phyloP scores from a whole-genome alignment of 1,140 invertebrate species.

The Brachionus rotundiformis region DNA sequence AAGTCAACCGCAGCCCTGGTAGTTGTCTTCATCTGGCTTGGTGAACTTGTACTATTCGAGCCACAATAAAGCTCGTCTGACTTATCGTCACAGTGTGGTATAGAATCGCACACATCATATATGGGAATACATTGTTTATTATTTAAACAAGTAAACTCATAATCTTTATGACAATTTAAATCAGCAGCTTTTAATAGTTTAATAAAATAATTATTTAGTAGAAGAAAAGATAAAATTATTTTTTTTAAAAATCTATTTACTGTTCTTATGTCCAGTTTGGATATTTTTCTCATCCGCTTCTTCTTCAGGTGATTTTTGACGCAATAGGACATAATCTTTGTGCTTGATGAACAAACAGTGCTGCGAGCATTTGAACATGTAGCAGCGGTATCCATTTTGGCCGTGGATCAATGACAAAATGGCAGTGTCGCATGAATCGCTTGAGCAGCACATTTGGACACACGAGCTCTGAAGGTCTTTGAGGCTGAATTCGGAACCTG shows the following conservation, averaged over 20 bases:
- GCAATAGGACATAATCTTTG: conserved; percentile 24
- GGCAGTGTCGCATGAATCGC: conserved; percentile 3
- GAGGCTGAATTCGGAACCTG: neutral
- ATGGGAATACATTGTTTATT: conserved; percentile 30
- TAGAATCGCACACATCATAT: conserved; percentile 44
- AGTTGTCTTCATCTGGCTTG: neutral
- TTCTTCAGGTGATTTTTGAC: conserved; percentile 19
- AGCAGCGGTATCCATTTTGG: conserved; percentile 34
- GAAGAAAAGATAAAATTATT: neutral
- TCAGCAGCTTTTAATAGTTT: neutral
- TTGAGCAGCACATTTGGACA: conserved; percentile 24
- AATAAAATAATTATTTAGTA: neutral
- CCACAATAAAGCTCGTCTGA: conserved; percentile 32
- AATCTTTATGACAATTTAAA: conserved; percentile 25
- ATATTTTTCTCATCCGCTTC: neutral
- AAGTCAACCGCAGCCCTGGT: neutral
- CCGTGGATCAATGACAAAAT: neutral
- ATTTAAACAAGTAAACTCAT: conserved; percentile 44
- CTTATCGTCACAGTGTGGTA: conserved; percentile 36
- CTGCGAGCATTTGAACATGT: conserved; percentile 35
- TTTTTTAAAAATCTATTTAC: too few relatives aligned
- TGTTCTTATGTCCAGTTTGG: neutral
- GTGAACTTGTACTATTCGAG: neutral
- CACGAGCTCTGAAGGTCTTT: neutral
- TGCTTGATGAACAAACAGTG: conserved; percentile 40